Evolutionary conservation across 2,113 vertebrate genomes (phyloP).

Genomic region (Pseudorhombus dupliciocellatus): DNA sequence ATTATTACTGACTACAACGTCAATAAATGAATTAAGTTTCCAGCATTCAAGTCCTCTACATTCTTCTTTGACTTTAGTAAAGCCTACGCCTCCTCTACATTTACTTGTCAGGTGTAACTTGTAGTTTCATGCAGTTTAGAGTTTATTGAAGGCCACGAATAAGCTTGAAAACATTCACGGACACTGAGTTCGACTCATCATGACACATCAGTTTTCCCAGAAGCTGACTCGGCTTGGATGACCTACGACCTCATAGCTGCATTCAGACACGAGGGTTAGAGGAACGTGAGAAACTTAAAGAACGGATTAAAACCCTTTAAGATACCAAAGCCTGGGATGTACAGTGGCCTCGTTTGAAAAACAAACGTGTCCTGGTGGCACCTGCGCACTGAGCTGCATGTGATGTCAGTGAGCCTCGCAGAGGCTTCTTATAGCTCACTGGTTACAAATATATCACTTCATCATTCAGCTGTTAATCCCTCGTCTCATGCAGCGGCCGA

Average conservation of each 20-base stretch:
- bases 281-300: too few species aligned
- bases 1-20: background rate
- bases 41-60: too few species aligned
- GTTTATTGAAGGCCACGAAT: background rate
- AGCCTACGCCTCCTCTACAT: too few species aligned
- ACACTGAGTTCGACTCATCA: too few species aligned
- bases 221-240: background rate
- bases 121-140: background rate
- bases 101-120: background rate
- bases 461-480: slow-evolving; percentile 45
- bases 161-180: background rate
- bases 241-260: background rate
- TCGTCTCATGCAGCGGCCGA: background rate
- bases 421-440: slow-evolving; percentile 31
- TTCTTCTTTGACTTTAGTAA: background rate
- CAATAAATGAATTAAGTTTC: background rate
- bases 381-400: slow-evolving; percentile 11
- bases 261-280: background rate
- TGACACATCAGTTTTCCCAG: background rate
- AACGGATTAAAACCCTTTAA: background rate
- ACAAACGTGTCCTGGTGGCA: slow-evolving; percentile 8
- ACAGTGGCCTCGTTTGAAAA: slow-evolving; percentile 16
- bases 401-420: slow-evolving; percentile 15
- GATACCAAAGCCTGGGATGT: background rate
- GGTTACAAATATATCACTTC: slow-evolving; percentile 39